A percentile compares a stretch with the other conserved stretches of the same genome.
These are phyloP conservation scores for Drosophila navojoa DNA, from an alignment of 1,140 invertebrate species.

Conservation along the genomic window DNA sequence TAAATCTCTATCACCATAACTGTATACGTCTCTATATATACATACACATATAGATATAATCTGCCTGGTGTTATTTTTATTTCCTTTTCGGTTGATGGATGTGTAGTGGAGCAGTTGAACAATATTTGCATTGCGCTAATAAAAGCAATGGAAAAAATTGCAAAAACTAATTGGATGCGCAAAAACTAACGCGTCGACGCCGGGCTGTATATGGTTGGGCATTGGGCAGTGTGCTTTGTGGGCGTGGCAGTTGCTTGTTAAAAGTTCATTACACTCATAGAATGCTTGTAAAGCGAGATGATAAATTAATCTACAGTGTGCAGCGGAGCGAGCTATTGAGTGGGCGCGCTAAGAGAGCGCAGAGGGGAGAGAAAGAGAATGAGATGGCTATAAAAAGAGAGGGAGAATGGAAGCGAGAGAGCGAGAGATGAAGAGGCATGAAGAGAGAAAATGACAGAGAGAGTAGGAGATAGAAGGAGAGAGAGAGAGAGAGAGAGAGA, in stretches of 20 bases:
- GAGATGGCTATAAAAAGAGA: not conserved
- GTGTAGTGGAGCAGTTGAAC: constrained; percentile 47
- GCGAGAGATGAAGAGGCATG: not conserved
- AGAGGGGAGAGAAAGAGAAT: constrained; percentile 12
- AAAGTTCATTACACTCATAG: constrained; percentile 82
- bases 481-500: constrained; percentile 34
- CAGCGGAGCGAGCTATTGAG: constrained; percentile 77
- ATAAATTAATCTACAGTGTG: constrained; percentile 81
- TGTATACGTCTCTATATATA: not conserved
- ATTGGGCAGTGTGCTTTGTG: constrained; percentile 28
- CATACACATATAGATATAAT: constrained; percentile 3
- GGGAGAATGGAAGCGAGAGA: not conserved
- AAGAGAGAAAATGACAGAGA: not conserved
- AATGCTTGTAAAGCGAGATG: constrained; percentile 81
- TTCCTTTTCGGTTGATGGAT: constrained; percentile 37
- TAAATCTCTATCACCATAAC: not conserved
- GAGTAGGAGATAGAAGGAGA: not conserved
- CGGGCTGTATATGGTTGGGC: constrained; percentile 13
- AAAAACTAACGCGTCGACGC: constrained; percentile 47
- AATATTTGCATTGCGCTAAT: constrained; percentile 79
- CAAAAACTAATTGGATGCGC: constrained; percentile 78
- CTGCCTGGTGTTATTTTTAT: not conserved
- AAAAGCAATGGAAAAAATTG: constrained; percentile 64
- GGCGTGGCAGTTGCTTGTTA: constrained; percentile 72
- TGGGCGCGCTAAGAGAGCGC: constrained; percentile 49